Base-by-base conservation (phyloP, 2,797 vertebrate species). In the Luscinia megarhynchos region DNA sequence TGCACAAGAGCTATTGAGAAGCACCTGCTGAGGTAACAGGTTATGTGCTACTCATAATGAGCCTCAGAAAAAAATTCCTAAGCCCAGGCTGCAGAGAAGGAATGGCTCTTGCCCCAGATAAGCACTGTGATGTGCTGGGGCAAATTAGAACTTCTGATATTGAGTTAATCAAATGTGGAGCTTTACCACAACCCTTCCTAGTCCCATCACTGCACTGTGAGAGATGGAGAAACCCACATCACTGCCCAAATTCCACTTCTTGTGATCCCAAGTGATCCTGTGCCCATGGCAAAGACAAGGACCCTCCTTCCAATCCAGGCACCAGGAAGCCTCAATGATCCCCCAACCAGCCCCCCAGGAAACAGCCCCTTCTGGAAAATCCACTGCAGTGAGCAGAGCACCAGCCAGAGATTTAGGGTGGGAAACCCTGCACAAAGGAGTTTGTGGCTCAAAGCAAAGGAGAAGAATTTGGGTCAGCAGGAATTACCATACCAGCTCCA, bases 391-490 rank as follows among this genome's bases (percentile, higher is more conserved):
- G 55, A 86, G 68, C 45, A 41, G 0, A 77, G n/a, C 0, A 3
- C 3, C 63, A 76, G 55, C 4, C 12, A 21, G 54, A 80, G 45
- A 85, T 18, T 29, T 1, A 72, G 73, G 64, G 79, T 64, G 93
- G 87, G 91, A 83, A 83, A 91, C 7, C 0, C 15, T 68, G 68
- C 73, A 74, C 75, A 61, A 55, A 77, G 83, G 85, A 36, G 45
- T 3, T 6, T 1, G 5, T 4, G 19, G 50, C 82, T 87, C 72
- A 29, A 41, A 80, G 85, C 66, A 70, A 87, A 78, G 89, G 41
- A 61, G 67, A 55, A 82, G 91, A 92, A 92, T 87, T 91, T 83
- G 84, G 84, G 91, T 90, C 95, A 95, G 90, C 81, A 92, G 84
- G 85, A 94, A 84, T 94, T 68, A 78, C 69, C 81, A 27, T 18